Evolutionary conservation across 2,797 vertebrate species (phyloP), one percentile per base, ranked within the genome.

Genomic region (Anguilla obscura): DNA sequence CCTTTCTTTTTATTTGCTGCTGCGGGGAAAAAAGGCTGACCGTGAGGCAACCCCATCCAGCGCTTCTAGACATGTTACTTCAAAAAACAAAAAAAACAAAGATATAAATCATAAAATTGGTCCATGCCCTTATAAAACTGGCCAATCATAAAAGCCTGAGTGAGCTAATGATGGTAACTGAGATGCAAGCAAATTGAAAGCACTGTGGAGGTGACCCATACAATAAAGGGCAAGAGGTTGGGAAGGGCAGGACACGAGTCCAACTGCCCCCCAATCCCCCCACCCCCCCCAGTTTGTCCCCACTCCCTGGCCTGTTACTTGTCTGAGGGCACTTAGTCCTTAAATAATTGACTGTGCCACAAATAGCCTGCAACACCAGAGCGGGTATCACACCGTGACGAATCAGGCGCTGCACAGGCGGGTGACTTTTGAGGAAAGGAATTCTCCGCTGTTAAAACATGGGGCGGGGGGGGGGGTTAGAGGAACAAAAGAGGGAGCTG

Each of bases 361-460:
- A 94, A 95, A 95, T 95, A 96, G 92, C 92, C 90, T 56, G 69
- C 90, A 88, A 60, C 91, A 92, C 89, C 93, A 90, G 87, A 92
- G 85, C 93, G 90, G 92, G 84, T 66, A 66, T 66, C 63, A n/a
- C 89, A 85, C 92, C 91, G 92, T 93, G 92, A 93, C 92, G 74
- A 92, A 93, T 94, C 91, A 91, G 92, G 91, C 89, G 87, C 90
- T 90, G 92, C 90, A 90, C 91, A 89, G 91, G 92, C 90, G 87
- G 91, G 92, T 94, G 91, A 93, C 93, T 93, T 93, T 87, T 92
- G 84, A 88, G 92, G 93, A 94, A 93, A 93, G 94, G 94, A 94
- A 95, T 94, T 91, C 84, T 82, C 87, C 86, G 45, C 54, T 40
- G 85, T 85, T 90, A 88, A 92, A 93, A 92, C 82, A 82, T 88